phyloP scores from a whole-genome alignment of 2,888 invertebrate species.

The Salticus scenicus region DNA sequence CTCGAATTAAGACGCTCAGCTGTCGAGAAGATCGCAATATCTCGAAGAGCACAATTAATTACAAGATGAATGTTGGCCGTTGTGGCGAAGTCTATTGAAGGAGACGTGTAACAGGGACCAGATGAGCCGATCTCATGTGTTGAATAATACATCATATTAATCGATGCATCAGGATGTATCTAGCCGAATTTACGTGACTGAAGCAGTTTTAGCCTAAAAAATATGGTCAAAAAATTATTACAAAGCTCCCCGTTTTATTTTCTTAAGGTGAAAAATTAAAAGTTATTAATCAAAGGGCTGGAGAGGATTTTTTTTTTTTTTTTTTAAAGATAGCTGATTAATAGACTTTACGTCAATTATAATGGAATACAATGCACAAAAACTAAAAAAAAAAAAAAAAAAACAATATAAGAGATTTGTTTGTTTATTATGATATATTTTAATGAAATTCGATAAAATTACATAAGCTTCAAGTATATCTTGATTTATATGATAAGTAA shows the following conservation, averaged over 20 bases:
- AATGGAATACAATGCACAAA: too few relatives aligned
- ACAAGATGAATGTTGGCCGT: constrained; percentile 52
- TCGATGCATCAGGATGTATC: constrained; percentile 63
- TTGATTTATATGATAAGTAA: too few relatives aligned
- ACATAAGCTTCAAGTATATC: too few relatives aligned
- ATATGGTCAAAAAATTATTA: constrained; percentile 61
- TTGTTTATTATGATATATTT: too few relatives aligned
- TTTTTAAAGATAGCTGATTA: too few relatives aligned
- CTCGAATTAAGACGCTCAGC: constrained; percentile 33
- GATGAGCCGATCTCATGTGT: constrained; percentile 49
- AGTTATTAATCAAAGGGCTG: background rate
- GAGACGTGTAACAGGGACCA: constrained; percentile 35
- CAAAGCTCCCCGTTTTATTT: constrained; percentile 33
- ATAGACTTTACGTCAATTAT: too few relatives aligned
- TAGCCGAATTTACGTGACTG: constrained; percentile 64
- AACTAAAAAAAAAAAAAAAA: too few relatives aligned
- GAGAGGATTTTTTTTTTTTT: background rate
- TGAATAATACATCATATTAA: constrained; percentile 34
- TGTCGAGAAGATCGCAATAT: constrained; percentile 23
- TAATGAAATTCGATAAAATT: too few relatives aligned
- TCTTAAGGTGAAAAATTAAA: constrained; percentile 8
- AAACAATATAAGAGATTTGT: too few relatives aligned
- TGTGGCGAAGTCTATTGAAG: constrained; percentile 62
- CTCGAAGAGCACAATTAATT: constrained; percentile 49
- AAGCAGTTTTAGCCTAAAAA: constrained; percentile 69